These are phyloP conservation scores for Leucania comma DNA, from an alignment of 2,888 invertebrate species.

Conservation along the genomic window DNA sequence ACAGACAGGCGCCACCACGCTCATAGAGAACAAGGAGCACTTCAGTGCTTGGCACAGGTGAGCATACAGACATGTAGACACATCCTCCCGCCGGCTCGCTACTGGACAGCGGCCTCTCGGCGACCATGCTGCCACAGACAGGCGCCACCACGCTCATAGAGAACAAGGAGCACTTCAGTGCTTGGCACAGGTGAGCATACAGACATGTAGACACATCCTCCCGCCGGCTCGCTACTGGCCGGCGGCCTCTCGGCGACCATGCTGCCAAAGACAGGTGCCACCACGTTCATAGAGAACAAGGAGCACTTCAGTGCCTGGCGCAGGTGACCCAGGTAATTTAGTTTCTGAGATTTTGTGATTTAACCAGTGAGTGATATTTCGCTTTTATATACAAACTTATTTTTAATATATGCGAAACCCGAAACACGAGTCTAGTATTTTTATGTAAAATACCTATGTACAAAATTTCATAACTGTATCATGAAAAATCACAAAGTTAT, in stretches of 20 bases:
- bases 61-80: conserved; percentile 4
- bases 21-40: conserved; percentile 93
- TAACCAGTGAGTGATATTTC: no score
- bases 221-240: conserved; percentile 92
- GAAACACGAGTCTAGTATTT: no score
- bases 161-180: conserved; percentile 94
- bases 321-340: no score
- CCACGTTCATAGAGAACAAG: conserved; percentile 93
- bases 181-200: conserved; percentile 94
- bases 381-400: no score
- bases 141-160: conserved; percentile 93
- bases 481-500: no score
- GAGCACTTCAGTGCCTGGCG: conserved; percentile 96
- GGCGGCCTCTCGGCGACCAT: conserved; percentile 92
- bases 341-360: no score
- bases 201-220: no score
- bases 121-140: conserved; percentile 92
- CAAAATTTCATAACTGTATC: no score
- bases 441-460: no score
- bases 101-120: conserved; percentile 92
- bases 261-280: conserved; percentile 93
- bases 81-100: conserved; percentile 90
- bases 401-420: no score
- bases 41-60: conserved; percentile 95
- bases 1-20: conserved; percentile 92